Evolutionary conservation across 2,888 invertebrate species (phyloP).

Genomic region (Adineta ricciae): DNA sequence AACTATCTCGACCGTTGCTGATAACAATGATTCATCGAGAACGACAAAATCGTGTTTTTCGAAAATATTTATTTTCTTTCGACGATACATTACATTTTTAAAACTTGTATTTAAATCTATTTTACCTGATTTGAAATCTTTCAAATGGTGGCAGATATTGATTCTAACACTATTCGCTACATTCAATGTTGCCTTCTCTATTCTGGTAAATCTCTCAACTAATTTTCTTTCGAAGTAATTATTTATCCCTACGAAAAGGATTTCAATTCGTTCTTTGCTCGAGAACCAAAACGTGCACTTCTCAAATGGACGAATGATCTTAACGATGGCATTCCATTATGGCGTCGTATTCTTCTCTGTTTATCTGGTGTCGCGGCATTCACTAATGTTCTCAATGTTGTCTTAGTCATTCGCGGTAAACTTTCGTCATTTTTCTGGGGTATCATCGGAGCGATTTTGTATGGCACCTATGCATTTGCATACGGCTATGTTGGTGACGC

Average conservation of each 20-base stretch:
- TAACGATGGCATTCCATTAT: background rate
- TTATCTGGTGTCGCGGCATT: background rate
- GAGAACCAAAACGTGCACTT: background rate
- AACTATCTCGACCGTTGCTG: background rate
- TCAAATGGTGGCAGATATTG: background rate
- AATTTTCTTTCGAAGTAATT: too few species aligned
- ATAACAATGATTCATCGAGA: background rate
- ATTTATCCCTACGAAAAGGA: too few species aligned
- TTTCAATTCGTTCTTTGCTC: background rate
- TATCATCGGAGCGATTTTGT: background rate
- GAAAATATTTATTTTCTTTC: background rate
- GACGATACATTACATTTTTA: background rate
- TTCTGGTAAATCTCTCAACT: background rate
- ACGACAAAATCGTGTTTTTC: background rate
- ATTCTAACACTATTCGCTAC: background rate
- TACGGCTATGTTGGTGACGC: constrained; percentile 19
- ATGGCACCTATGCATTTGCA: background rate
- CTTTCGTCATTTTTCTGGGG: background rate
- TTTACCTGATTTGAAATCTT: background rate
- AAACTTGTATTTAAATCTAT: background rate
- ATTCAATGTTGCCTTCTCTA: background rate
- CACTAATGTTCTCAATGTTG: constrained; percentile 1
- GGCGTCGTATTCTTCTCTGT: constrained; percentile 10
- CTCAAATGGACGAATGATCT: background rate
- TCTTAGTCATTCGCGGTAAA: background rate